Percentiles rank a stretch among this genome's conserved stretches.
These are phyloP conservation scores for Pherbina coryleti DNA, from an alignment of 2,888 invertebrate genomes.

Conservation along the genomic window DNA sequence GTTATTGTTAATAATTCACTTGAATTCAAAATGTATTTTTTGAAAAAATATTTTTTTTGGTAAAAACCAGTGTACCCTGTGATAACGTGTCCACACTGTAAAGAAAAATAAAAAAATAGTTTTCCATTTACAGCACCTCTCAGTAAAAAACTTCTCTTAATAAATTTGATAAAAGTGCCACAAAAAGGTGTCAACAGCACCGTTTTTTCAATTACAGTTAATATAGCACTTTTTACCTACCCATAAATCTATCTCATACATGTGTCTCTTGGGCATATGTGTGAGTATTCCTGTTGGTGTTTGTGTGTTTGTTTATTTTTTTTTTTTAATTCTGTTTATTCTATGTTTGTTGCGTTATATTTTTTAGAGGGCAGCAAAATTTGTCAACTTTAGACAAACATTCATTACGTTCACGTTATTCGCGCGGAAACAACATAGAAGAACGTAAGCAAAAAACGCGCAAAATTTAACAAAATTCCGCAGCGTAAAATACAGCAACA, in stretches of 20 bases:
- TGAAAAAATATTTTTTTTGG: too few species aligned
- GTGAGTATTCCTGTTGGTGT: background rate
- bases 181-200: conserved; percentile 31
- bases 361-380: background rate
- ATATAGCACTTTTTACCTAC: background rate
- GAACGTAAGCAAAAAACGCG: background rate
- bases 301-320: background rate
- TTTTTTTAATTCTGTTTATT: background rate
- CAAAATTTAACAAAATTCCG: background rate
- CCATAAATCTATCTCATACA: background rate
- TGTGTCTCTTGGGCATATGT: background rate
- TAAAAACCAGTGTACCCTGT: background rate
- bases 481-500: background rate
- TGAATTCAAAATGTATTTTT: too few species aligned
- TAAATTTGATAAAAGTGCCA: conserved; percentile 21
- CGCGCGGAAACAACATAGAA: conserved; percentile 1
- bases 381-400: background rate
- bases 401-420: conserved; percentile 26
- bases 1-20: too few species aligned
- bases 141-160: background rate
- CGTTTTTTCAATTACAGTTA: conserved; percentile 14
- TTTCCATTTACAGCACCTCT: too few species aligned
- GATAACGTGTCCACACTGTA: background rate
- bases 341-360: background rate
- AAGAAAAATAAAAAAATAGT: too few species aligned